These are phyloP conservation scores for Hippocampus comes DNA, from an alignment of 2,113 vertebrate genomes.

Conservation along the genomic window DNA sequence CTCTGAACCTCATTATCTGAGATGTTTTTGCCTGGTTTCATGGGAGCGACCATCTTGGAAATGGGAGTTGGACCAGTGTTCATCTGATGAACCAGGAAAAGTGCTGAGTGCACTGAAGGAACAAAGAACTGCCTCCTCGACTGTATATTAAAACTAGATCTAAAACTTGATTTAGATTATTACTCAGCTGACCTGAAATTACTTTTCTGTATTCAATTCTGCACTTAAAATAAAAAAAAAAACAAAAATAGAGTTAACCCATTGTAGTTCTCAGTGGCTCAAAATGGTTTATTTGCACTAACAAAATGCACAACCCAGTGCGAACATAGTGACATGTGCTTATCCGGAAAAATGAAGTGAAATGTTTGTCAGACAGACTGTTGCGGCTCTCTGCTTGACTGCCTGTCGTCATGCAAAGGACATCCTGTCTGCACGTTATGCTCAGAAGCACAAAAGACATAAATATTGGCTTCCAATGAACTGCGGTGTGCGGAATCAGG, in stretches of 20 bases:
- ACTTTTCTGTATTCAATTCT: neutral
- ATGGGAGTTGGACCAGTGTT: neutral
- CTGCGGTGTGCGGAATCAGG: conserved; percentile 15
- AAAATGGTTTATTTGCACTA: neutral
- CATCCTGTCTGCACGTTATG: conserved; percentile 57
- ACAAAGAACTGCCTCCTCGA: too few species aligned
- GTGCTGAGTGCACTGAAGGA: too few species aligned
- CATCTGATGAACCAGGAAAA: neutral
- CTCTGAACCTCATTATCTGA: neutral
- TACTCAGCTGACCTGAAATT: neutral
- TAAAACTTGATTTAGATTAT: neutral
- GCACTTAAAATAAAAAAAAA: neutral
- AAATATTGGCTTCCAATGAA: neutral
- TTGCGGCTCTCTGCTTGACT: conserved; percentile 61
- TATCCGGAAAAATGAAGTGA: neutral
- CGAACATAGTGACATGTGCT: neutral
- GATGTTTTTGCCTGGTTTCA: neutral
- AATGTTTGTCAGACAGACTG: conserved; percentile 10
- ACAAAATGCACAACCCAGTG: neutral
- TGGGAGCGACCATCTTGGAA: too few species aligned
- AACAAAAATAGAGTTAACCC: neutral
- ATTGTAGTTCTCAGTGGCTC: neutral
- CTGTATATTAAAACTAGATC: neutral
- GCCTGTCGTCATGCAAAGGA: conserved; percentile 35
- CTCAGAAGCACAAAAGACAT: neutral